Base-by-base conservation (phyloP, 1,140 invertebrate species). In the Zophobas atratus region DNA sequence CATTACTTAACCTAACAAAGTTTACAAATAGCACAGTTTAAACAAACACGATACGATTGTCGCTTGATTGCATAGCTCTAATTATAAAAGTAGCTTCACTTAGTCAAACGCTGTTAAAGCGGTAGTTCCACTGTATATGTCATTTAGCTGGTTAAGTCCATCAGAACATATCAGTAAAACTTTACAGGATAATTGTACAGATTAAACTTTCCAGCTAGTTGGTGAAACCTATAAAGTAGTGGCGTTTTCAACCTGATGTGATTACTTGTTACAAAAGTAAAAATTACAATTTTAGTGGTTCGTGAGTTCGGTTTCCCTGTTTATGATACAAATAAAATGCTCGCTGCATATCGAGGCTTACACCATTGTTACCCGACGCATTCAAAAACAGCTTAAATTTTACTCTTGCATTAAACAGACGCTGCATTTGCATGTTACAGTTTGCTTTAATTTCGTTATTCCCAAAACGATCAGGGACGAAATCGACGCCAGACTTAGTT, bases 141-240 rank as follows among this genome's bases (percentile, higher is more conserved):
- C 43, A 67, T 38, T 67, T 57, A 67, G 33, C 60, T 41, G 39
- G 60, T 67, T 67, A 67, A 67, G 60, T 67, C 60, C 60, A 67
- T n/a, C 39, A 67, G 39, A 67, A 67, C 60, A 43, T 67, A 67
- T 67, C 60, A 67, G 60, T 43, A 63, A 63, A 67, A 67, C 60
- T 67, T 67, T 67, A 38, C 8, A 43, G 60, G 38, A 43, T 46
- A 67, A 67, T 67, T 67, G 60, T 39, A 38, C n/a, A 33, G 60
- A 67, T 67, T 67, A 67, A 67, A 67, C 38, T 43, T 39, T 20
- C 39, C 38, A 67, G 39, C 43, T 67, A 20, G 20, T 20, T 20
- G 20, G 20, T 20, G 20, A 20, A 20, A 20, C 20, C 20, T 20
- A 20, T 20, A 20, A 20, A 20, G 20, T 20, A 20, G 20, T 20